Evolutionary conservation across 2,888 invertebrate genomes (phyloP).

Genomic region (Tryphoninae sp.): DNA sequence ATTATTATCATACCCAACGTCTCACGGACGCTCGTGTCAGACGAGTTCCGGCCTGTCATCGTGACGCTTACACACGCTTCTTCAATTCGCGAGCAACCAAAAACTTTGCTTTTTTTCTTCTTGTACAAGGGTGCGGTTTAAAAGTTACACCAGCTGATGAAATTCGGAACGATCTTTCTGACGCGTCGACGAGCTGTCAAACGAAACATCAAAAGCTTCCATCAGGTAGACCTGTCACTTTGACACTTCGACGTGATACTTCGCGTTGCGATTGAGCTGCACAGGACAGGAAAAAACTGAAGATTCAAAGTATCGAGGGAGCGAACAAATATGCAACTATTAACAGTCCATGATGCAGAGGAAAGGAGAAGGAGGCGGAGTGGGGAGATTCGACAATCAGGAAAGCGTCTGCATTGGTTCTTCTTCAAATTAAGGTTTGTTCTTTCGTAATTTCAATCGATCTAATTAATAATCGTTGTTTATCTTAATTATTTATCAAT

Average conservation of each 20-base stretch:
- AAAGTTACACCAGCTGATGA: slow-evolving; percentile 38
- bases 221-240: slow-evolving; percentile 42
- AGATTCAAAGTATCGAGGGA: slow-evolving; percentile 4
- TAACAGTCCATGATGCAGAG: slow-evolving; percentile 44
- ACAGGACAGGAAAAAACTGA: slow-evolving; percentile 4
- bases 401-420: slow-evolving; percentile 21
- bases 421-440: slow-evolving; percentile 57
- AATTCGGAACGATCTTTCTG: slow-evolving; percentile 5
- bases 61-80: not conserved
- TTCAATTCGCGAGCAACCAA: not conserved
- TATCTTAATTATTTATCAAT: not conserved
- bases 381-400: slow-evolving; percentile 47
- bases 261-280: not conserved
- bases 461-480: slow-evolving; percentile 22
- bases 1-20: slow-evolving; percentile 11
- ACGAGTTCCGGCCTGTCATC: slow-evolving; percentile 33
- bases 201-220: slow-evolving; percentile 60
- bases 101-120: slow-evolving; percentile 20
- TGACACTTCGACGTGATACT: slow-evolving; percentile 45
- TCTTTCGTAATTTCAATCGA: slow-evolving; percentile 24
- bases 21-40: slow-evolving; percentile 14
- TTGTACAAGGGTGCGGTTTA: slow-evolving; percentile 26
- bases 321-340: slow-evolving; percentile 27
- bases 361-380: slow-evolving; percentile 56
- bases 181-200: slow-evolving; percentile 68